A percentile compares a stretch with the other conserved stretches of the same genome.
These are phyloP conservation scores for Phyllopteryx taeniolatus DNA, from an alignment of 2,113 vertebrate genomes.

Conservation along the genomic window DNA sequence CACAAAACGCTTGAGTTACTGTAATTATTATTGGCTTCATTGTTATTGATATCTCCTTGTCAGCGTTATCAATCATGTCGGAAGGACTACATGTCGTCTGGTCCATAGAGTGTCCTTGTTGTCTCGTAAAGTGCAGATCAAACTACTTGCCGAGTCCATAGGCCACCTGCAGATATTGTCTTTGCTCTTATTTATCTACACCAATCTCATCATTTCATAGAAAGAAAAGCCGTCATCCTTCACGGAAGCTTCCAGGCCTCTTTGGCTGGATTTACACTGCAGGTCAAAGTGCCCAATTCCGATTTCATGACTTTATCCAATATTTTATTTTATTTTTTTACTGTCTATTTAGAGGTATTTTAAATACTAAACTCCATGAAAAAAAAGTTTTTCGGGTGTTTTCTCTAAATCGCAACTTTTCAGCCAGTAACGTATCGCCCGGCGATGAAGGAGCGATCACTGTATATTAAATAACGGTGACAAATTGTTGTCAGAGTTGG, in stretches of 20 bases:
- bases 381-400: no score
- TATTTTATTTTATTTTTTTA: no score
- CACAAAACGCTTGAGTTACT: conserved; percentile 49
- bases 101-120: conserved; percentile 72
- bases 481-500: no score
- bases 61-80: conserved; percentile 67
- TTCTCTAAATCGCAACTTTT: no score
- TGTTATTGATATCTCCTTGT: conserved; percentile 68
- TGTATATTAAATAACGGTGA: no score
- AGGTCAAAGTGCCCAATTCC: not conserved
- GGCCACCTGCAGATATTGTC: conserved; percentile 59
- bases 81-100: conserved; percentile 64
- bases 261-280: conserved; percentile 11
- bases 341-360: no score
- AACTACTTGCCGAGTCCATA: conserved; percentile 64
- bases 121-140: conserved; percentile 77
- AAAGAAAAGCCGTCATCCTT: conserved; percentile 66
- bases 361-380: no score
- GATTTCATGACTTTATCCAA: not conserved
- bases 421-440: no score
- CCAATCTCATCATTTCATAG: conserved; percentile 67
- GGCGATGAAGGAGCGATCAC: no score
- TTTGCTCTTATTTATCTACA: conserved; percentile 65
- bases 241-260: conserved; percentile 60
- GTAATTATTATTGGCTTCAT: conserved; percentile 68